phyloP scores from a whole-genome alignment of 37 sponge, comb jelly and placozoan species.

The Geodia barretti region DNA sequence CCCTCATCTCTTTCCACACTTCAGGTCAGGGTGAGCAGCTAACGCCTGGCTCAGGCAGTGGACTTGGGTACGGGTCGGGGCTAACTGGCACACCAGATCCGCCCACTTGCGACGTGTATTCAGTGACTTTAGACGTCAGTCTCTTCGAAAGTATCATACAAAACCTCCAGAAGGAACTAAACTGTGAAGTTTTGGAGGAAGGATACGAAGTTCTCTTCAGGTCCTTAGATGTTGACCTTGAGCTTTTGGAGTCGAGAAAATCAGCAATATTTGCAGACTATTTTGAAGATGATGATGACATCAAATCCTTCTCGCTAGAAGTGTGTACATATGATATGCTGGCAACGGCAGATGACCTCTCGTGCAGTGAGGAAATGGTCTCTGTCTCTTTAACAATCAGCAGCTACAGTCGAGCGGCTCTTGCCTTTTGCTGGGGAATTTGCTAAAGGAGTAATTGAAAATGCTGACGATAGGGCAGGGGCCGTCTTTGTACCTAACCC shows the following conservation, averaged over 20 bases:
- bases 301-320: neutral
- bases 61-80: neutral
- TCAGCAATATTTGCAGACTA: neutral
- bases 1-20: no score
- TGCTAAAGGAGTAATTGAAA: neutral
- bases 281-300: neutral
- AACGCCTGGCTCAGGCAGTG: neutral
- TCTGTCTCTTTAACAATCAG: neutral
- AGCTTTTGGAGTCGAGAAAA: neutral
- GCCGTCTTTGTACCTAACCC: neutral
- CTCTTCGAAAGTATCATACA: neutral
- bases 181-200: neutral
- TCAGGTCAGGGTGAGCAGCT: neutral
- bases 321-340: neutral
- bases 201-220: neutral
- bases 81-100: neutral
- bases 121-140: neutral
- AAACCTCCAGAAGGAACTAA: neutral
- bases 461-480: slow-evolving; percentile 7
- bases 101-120: neutral
- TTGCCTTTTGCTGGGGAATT: slow-evolving; percentile 7
- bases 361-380: neutral
- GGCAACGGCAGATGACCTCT: neutral
- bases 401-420: neutral
- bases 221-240: neutral